Base-by-base conservation (phyloP, 2,888 invertebrate species). In the Yponomeuta sedellus region DNA sequence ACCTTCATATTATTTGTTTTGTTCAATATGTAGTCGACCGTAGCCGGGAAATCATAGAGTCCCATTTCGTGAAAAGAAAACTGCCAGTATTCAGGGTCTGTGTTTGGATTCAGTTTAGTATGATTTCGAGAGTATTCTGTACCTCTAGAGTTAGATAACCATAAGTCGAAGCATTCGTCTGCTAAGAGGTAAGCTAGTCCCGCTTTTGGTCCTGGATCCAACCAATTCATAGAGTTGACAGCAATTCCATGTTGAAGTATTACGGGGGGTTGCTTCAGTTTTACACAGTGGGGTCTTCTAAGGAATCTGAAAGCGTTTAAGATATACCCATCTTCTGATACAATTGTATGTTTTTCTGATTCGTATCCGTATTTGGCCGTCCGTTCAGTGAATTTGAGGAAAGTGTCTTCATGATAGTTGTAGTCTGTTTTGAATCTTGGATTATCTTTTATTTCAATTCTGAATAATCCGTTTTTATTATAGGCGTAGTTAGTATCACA, bases 281-380 rank as follows among this genome's bases (percentile, higher is more conserved):
- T 44, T 22, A 10, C 34, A 44, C 64, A 64, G 34, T 44, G 40
- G 10, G 19, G 20, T 64, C 44, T 25, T 62, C 39, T 62, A 12
- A 34, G 34, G 6, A 82, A 68, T 12, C 73, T 71, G 59, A 72
- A 78, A 0, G 79, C 19, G 3, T 70, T 73, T 10, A 80, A 67
- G 4, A 75, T 73, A 66, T 81, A 81, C 6, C 76, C 77, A 59
- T 82, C 82, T 40, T 77, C 64, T 2, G 64, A 57, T 10, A 64
- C 57, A 10, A 64, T 19, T 16, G 25, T 57, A 19, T 64, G 64
- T 11, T 25, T n/a, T n/a, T 64, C 64, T 5, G 57, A n/a, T n/a
- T 12, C 10, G 28, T 28, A 64, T 12, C 75, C 75, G 65, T 73
- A 71, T 65, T 72, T 71, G 0, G 8, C 34, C 3, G 75, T 69